phyloP scores from a whole-genome alignment of 2,888 invertebrate genomes.

The Coelopa pilipes region DNA sequence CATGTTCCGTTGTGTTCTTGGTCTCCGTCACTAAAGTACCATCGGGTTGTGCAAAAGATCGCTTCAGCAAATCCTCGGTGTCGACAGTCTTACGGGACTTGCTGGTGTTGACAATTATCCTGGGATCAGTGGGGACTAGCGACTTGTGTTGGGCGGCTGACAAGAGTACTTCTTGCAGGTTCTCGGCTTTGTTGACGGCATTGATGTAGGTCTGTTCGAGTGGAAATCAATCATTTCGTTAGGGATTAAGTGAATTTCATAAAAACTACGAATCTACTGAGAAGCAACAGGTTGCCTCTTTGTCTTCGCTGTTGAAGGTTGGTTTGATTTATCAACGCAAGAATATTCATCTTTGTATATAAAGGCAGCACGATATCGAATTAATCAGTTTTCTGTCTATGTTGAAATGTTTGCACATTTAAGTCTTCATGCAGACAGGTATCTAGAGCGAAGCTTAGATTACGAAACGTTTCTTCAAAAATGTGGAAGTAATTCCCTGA shows the following conservation, averaged over 20 bases:
- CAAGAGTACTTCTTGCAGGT: conserved; percentile 78
- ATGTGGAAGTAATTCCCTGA: neutral
- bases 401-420: conserved; percentile 14
- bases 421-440: conserved; percentile 44
- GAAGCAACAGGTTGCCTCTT: too few relatives aligned
- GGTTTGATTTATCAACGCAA: too few relatives aligned
- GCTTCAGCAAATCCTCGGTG: conserved; percentile 84
- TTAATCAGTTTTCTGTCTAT: neutral
- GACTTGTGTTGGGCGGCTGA: conserved; percentile 72
- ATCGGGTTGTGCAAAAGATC: conserved; percentile 81
- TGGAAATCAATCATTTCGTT: too few relatives aligned
- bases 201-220: conserved; percentile 76
- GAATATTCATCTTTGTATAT: neutral
- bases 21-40: conserved; percentile 89
- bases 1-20: conserved; percentile 84
- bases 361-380: conserved; percentile 28
- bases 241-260: too few relatives aligned
- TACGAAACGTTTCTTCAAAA: neutral
- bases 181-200: conserved; percentile 75
- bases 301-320: too few relatives aligned
- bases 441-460: conserved; percentile 60
- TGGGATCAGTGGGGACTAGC: conserved; percentile 76
- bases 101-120: conserved; percentile 79
- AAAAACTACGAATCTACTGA: too few relatives aligned
- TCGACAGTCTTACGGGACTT: conserved; percentile 84